Percentiles rank a stretch among this genome's conserved stretches.
Conservation (phyloP, 2,888 invertebrate genomes). For the Agriopis leucophaearia region DNA sequence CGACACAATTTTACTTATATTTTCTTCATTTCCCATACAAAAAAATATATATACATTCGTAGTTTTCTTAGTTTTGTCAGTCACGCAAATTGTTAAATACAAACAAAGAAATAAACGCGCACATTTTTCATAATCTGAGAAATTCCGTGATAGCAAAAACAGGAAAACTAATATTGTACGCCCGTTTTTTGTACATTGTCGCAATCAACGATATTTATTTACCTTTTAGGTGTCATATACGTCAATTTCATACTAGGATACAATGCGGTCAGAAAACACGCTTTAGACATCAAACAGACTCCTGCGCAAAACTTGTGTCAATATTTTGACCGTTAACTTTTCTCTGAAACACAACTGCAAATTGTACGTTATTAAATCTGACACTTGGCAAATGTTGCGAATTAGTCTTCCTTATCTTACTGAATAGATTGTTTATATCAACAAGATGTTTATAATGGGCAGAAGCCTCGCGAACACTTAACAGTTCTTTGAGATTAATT, state of each 20-base stretch:
- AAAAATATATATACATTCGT: not conserved
- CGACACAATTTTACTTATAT: too few relatives aligned
- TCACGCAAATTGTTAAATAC: not conserved
- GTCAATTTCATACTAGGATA: constrained; percentile 35
- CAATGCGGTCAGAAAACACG: constrained; percentile 23
- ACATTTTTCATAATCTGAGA: constrained; percentile 3
- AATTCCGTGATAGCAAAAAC: constrained; percentile 16
- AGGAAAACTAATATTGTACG: constrained; percentile 29
- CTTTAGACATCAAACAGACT: constrained; percentile 23
- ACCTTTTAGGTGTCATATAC: constrained; percentile 41
- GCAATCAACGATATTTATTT: constrained; percentile 30
- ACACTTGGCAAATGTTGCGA: constrained; percentile 24
- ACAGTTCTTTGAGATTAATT: constrained; percentile 34
- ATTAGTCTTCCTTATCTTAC: constrained; percentile 31
- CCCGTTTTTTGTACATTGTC: constrained; percentile 9
- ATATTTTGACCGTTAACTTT: constrained; percentile 44
- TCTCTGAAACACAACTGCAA: constrained; percentile 22
- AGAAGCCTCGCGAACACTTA: constrained; percentile 31
- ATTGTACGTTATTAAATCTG: constrained; percentile 20
- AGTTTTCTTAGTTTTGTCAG: not conserved
- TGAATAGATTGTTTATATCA: constrained; percentile 20
- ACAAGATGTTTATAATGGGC: constrained; percentile 32
- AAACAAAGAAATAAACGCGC: not conserved
- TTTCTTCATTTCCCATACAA: not conserved
- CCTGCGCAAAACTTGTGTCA: constrained; percentile 42